phyloP scores from a whole-genome alignment of 2,113 vertebrate species.

The Pyxicephalus adspersus region DNA sequence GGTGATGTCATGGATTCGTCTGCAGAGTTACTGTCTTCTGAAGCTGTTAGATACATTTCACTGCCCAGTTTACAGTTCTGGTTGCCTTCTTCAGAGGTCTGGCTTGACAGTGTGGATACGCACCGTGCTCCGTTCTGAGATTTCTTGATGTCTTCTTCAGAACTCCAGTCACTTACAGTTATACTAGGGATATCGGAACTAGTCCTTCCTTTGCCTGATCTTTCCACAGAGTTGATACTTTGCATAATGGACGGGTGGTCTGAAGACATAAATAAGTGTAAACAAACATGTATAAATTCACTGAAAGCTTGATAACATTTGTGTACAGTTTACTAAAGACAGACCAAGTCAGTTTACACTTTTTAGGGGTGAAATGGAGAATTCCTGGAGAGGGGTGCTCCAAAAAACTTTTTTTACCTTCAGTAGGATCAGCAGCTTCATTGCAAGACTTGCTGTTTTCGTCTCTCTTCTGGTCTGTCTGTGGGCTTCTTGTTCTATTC shows the following conservation, averaged over 20 bases:
- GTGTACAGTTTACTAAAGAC: too few relatives aligned
- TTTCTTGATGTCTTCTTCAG: slow-evolving; percentile 69
- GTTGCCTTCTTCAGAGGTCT: slow-evolving; percentile 76
- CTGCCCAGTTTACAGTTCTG: slow-evolving; percentile 77
- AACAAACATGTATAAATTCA: not conserved
- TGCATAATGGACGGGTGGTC: slow-evolving; percentile 72
- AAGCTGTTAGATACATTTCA: slow-evolving; percentile 87
- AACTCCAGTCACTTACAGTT: slow-evolving; percentile 75
- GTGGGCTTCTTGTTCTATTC: slow-evolving; percentile 85
- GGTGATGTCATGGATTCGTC: slow-evolving; percentile 80
- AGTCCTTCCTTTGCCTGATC: slow-evolving; percentile 61
- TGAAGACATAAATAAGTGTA: slow-evolving; percentile 59
- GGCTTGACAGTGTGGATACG: slow-evolving; percentile 74
- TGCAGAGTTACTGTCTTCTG: slow-evolving; percentile 91
- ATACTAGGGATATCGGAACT: slow-evolving; percentile 65
- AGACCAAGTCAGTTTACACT: too few relatives aligned
- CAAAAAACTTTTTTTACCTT: slow-evolving; percentile 55
- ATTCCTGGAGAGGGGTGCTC: too few relatives aligned
- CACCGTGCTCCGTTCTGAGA: slow-evolving; percentile 63
- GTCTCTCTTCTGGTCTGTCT: slow-evolving; percentile 76
- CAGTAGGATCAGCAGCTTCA: slow-evolving; percentile 62
- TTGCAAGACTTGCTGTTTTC: slow-evolving; percentile 71
- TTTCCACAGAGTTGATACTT: slow-evolving; percentile 61
- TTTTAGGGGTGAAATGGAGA: too few relatives aligned
- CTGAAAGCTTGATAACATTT: not conserved